A percentile compares a stretch with the other conserved stretches of the same genome.
These are phyloP conservation scores for Oryzias javanicus DNA, from an alignment of 2,113 vertebrate species.

Conservation along the genomic window DNA sequence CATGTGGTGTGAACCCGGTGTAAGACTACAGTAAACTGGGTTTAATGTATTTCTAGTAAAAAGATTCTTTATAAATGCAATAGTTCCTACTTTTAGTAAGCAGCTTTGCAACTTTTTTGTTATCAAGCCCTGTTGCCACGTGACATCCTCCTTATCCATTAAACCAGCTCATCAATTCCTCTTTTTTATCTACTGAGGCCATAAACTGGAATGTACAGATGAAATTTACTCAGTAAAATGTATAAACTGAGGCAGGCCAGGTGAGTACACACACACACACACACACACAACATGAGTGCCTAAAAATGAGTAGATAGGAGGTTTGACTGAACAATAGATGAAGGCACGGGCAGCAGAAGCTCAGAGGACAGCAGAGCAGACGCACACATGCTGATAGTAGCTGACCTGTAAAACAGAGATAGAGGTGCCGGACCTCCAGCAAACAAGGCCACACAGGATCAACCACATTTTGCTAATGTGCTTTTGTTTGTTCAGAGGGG, in stretches of 20 bases:
- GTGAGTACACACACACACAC: constrained; percentile 30
- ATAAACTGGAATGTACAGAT: constrained; percentile 17
- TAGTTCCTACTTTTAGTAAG: no score
- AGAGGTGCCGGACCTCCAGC: constrained; percentile 54
- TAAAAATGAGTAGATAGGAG: constrained; percentile 54
- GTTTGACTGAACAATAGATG: constrained; percentile 58
- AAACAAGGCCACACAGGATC: constrained; percentile 62
- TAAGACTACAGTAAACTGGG: no score
- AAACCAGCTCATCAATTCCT: constrained; percentile 7
- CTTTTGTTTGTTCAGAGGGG: constrained; percentile 29
- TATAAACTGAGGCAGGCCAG: constrained; percentile 32
- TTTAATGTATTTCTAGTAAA: no score
- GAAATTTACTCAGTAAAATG: constrained; percentile 17
- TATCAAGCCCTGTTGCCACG: no score
- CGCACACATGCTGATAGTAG: constrained; percentile 53
- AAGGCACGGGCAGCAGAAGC: constrained; percentile 2
- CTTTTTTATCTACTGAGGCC: constrained; percentile 35
- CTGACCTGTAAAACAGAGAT: constrained; percentile 47
- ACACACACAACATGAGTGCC: constrained; percentile 16
- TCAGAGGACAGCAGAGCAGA: constrained; percentile 18
- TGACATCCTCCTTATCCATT: not conserved
- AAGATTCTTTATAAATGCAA: no score
- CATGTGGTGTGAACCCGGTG: no score
- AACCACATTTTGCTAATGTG: constrained; percentile 28
- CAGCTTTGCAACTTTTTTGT: no score